Conservation (phyloP, 2,888 invertebrate species). For the Epinotia demarniana region DNA sequence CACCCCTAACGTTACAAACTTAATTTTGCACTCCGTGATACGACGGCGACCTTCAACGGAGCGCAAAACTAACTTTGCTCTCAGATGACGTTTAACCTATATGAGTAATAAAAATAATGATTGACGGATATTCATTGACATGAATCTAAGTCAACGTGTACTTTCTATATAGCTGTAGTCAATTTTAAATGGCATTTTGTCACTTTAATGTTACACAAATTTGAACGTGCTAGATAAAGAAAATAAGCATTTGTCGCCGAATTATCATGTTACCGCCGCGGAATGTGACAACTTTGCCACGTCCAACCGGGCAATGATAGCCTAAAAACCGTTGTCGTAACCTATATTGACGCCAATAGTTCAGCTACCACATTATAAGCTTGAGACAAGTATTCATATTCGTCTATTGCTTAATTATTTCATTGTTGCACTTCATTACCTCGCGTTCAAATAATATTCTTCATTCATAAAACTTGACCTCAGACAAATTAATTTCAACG, state of each 20-base stretch:
- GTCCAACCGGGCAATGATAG: background rate
- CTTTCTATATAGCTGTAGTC: background rate
- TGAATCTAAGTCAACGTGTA: background rate
- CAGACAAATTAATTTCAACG: too few species aligned
- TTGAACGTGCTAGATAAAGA: too few species aligned
- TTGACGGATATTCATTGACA: background rate
- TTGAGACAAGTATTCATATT: too few species aligned
- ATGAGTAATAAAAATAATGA: conserved; percentile 10
- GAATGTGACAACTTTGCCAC: background rate
- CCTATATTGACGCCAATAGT: too few species aligned
- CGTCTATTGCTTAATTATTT: too few species aligned
- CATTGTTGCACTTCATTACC: too few species aligned
- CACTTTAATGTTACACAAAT: background rate
- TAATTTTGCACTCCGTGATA: conserved; percentile 17
- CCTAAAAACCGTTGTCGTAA: background rate
- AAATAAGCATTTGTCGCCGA: background rate
- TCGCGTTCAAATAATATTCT: too few species aligned
- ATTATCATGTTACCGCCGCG: background rate
- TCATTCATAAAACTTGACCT: too few species aligned
- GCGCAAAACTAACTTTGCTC: conserved; percentile 5
- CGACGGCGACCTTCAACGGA: background rate
- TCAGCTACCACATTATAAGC: too few species aligned
- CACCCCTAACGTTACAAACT: background rate
- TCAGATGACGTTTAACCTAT: conserved; percentile 11
- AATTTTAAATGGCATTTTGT: background rate